phyloP scores from a whole-genome alignment of 2,888 invertebrate genomes.

The Hemistola chrysoprasaria region DNA sequence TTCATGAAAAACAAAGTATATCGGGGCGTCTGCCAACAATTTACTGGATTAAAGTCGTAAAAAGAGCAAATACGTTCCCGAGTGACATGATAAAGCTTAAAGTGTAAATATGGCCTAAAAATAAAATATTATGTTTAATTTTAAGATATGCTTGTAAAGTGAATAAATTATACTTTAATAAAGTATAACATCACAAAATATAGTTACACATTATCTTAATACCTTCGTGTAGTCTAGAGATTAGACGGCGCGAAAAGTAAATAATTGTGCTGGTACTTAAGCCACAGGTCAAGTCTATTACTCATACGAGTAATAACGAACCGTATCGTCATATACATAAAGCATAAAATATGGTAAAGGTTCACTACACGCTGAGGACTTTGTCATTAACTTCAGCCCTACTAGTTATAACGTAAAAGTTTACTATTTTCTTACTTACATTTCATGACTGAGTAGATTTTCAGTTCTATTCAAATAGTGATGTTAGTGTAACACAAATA shows the following conservation, averaged over 20 bases:
- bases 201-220: constrained; percentile 20
- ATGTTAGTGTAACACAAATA: no score
- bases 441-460: constrained; percentile 12
- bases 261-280: constrained; percentile 25
- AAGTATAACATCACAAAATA: constrained; percentile 3
- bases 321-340: constrained; percentile 17
- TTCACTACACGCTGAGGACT: constrained; percentile 18
- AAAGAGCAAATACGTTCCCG: constrained; percentile 1
- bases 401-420: constrained; percentile 25
- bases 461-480: constrained; percentile 8
- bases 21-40: constrained; percentile 18
- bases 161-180: no score
- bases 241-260: constrained; percentile 28
- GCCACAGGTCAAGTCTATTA: constrained; percentile 14
- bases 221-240: constrained; percentile 23
- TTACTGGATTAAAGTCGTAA: constrained; percentile 19
- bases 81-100: no score
- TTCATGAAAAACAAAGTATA: constrained; percentile 18
- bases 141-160: no score
- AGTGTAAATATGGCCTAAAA: constrained; percentile 1
- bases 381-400: constrained; percentile 25
- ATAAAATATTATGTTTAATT: constrained; percentile 1
- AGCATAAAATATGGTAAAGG: constrained; percentile 8
- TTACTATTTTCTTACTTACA: constrained; percentile 17
- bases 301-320: constrained; percentile 10